Percentiles rank a stretch among this genome's conserved stretches.
Evolutionary conservation across 2,113 vertebrate species (phyloP).

Genomic region (Pyxicephalus adspersus): DNA sequence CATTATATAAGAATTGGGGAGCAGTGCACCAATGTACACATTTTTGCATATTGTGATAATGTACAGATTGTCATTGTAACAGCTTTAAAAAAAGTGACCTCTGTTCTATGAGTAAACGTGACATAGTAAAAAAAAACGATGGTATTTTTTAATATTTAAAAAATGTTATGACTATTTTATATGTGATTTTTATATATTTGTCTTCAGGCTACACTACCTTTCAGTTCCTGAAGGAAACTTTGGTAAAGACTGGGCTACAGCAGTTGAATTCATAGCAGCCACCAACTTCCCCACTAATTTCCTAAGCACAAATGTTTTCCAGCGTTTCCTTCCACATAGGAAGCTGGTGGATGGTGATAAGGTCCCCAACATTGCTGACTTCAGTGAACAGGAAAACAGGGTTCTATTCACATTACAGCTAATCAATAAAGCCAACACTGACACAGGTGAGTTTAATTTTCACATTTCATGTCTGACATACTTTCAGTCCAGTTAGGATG

Average conservation of each 20-base stretch:
- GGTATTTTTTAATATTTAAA: neutral
- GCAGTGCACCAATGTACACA: too few species aligned
- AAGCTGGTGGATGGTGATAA: slow-evolving; percentile 61
- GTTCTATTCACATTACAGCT: slow-evolving; percentile 57
- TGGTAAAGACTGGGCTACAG: slow-evolving; percentile 60
- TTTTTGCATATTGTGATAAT: too few species aligned
- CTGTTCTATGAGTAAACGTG: too few species aligned
- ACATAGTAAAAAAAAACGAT: too few species aligned
- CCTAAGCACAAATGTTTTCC: slow-evolving; percentile 51
- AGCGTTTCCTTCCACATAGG: slow-evolving; percentile 66
- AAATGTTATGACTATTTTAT: neutral
- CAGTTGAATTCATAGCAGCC: slow-evolving; percentile 68
- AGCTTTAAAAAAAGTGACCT: too few species aligned
- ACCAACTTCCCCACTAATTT: slow-evolving; percentile 62
- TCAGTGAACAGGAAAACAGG: slow-evolving; percentile 66
- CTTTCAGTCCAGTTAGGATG: neutral
- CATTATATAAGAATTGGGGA: too few species aligned
- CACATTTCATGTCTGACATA: neutral
- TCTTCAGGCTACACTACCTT: slow-evolving; percentile 67
- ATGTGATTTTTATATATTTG: slow-evolving; percentile 13
- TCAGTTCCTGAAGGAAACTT: slow-evolving; percentile 67
- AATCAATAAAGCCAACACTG: slow-evolving; percentile 54
- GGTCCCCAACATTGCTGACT: slow-evolving; percentile 61
- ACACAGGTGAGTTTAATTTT: slow-evolving; percentile 64
- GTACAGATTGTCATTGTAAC: too few species aligned